phyloP scores from a whole-genome alignment of 2,113 vertebrate species.

The Xenopus tropicalis region UCB_Xtro_10.0 CM004443.2:148879501-148880000 shows the following conservation, averaged over 20 bases:
- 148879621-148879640: constrained; percentile 12
- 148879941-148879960: constrained; percentile 29
- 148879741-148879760: constrained; percentile 15
- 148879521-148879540: constrained; percentile 2
- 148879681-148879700: constrained; percentile 33
- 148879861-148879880: constrained; percentile 45
- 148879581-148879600: too few relatives aligned
- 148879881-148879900: constrained; percentile 32
- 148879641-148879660: background rate
- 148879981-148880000: constrained; percentile 41
- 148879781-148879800: constrained; percentile 39
- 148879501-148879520: constrained; percentile 14
- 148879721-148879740: constrained; percentile 32
- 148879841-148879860: constrained; percentile 38
- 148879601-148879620: constrained; percentile 6
- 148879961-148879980: constrained; percentile 10
- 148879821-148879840: constrained; percentile 35
- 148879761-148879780: constrained; percentile 40
- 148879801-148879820: constrained; percentile 34
- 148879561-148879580: too few relatives aligned
- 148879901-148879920: constrained; percentile 36
- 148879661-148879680: constrained; percentile 14
- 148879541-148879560: constrained; percentile 5
- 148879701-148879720: constrained; percentile 13
- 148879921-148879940: constrained; percentile 36